These are phyloP conservation scores for Eumerus sabulonum DNA, from an alignment of 2,888 invertebrate species.

Conservation along the genomic window DNA sequence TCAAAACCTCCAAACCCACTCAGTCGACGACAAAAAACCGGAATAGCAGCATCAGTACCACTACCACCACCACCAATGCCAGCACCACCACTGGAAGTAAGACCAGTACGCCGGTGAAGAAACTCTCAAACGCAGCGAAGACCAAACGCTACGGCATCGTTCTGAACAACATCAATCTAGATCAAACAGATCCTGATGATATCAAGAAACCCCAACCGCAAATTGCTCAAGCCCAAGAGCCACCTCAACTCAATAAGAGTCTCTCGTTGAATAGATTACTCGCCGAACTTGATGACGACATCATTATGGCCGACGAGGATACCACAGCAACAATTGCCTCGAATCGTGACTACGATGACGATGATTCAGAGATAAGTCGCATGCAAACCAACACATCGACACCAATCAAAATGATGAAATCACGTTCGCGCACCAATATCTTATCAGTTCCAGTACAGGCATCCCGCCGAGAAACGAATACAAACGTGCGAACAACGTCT, in stretches of 20 bases:
- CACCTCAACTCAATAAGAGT: constrained; percentile 38
- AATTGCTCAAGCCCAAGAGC: constrained; percentile 49
- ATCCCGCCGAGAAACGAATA: constrained; percentile 62
- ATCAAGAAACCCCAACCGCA: constrained; percentile 51
- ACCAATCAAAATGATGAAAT: constrained; percentile 79
- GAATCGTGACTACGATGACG: constrained; percentile 78
- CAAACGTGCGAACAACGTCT: constrained; percentile 40
- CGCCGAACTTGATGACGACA: constrained; percentile 73
- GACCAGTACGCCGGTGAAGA: constrained; percentile 53
- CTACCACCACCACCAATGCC: constrained; percentile 49
- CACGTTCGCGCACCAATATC: constrained; percentile 79
- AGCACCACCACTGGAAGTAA: constrained; percentile 46
- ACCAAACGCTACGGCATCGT: constrained; percentile 78
- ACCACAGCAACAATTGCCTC: constrained; percentile 21
- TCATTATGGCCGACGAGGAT: constrained; percentile 71
- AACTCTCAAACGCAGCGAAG: constrained; percentile 70
- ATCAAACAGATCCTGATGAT: constrained; percentile 70
- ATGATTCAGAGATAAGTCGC: constrained; percentile 79
- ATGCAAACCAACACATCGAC: constrained; percentile 79
- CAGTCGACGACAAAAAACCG: constrained; percentile 1
- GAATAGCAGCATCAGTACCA: constrained; percentile 31
- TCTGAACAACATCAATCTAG: constrained; percentile 76
- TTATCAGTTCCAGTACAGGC: constrained; percentile 79
- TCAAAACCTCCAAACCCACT: constrained; percentile 23
- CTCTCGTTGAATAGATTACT: constrained; percentile 72